Percentiles rank a stretch among this genome's conserved stretches.
Evolutionary conservation across 1,140 invertebrate species (phyloP).

Genomic region (Rhagoletis pomonella): DNA sequence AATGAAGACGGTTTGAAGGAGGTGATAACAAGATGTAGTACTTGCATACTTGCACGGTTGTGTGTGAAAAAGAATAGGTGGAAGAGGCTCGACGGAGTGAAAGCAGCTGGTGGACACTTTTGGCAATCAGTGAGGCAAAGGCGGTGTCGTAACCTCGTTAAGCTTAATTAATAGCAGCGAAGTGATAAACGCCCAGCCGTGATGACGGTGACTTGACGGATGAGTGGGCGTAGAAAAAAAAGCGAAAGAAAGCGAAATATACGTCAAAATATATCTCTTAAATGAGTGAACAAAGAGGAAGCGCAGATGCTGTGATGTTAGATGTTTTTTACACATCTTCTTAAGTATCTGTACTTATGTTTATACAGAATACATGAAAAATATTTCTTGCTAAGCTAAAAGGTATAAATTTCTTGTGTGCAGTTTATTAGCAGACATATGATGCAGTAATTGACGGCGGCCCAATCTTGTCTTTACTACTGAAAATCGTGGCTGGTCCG

Average conservation of each 20-base stretch:
- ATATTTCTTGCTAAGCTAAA: too few relatives aligned
- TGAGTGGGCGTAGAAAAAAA: background rate
- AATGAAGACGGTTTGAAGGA: constrained; percentile 30
- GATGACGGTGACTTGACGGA: constrained; percentile 24
- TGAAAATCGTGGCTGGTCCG: too few relatives aligned
- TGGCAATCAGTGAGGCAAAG: background rate
- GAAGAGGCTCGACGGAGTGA: background rate
- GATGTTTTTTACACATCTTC: too few relatives aligned
- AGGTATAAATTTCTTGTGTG: too few relatives aligned
- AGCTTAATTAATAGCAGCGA: constrained; percentile 74
- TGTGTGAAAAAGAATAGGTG: background rate
- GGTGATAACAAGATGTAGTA: background rate
- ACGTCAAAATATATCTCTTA: background rate
- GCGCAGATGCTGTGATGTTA: background rate
- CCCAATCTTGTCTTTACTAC: too few relatives aligned
- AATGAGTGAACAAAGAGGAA: background rate
- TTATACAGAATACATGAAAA: too few relatives aligned
- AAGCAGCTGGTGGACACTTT: background rate
- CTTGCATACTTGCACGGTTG: background rate
- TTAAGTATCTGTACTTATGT: too few relatives aligned
- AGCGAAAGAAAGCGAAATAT: background rate
- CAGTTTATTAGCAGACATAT: too few relatives aligned
- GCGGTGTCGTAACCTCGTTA: constrained; percentile 71
- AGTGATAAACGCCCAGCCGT: constrained; percentile 71
- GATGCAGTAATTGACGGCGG: too few relatives aligned